Conservation (phyloP, 2,797 vertebrate genomes). For the Tarsius wallacei region DNA sequence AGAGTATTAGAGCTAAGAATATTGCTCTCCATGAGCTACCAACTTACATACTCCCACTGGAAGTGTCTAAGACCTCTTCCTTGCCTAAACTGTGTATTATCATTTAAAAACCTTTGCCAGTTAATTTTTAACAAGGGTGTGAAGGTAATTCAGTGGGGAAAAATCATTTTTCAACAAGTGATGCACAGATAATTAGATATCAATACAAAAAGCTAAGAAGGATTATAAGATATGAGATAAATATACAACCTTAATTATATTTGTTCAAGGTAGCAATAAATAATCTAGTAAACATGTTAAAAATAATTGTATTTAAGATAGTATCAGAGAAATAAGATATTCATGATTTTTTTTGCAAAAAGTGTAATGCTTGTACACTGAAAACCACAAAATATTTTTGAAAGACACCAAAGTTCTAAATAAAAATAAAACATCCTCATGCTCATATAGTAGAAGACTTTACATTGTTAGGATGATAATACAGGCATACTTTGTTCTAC, state of each 20-base stretch:
- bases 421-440: not conserved
- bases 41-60: not conserved
- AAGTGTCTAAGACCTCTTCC: not conserved
- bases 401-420: not conserved
- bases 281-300: not conserved
- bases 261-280: not conserved
- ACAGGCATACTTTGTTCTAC: too few species aligned
- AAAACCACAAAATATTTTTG: too few species aligned
- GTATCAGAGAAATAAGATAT: not conserved
- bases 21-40: not conserved
- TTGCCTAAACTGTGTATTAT: not conserved
- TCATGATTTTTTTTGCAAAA: not conserved
- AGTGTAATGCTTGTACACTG: not conserved
- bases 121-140: not conserved
- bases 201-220: not conserved
- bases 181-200: too few species aligned
- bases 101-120: not conserved
- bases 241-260: not conserved
- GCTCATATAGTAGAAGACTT: not conserved
- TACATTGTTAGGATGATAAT: not conserved
- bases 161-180: not conserved
- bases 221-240: not conserved
- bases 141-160: not conserved
- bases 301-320: not conserved
- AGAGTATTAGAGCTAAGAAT: not conserved